phyloP scores from a whole-genome alignment of 2,113 vertebrate species.

The Chunga burmeisteri region DNA sequence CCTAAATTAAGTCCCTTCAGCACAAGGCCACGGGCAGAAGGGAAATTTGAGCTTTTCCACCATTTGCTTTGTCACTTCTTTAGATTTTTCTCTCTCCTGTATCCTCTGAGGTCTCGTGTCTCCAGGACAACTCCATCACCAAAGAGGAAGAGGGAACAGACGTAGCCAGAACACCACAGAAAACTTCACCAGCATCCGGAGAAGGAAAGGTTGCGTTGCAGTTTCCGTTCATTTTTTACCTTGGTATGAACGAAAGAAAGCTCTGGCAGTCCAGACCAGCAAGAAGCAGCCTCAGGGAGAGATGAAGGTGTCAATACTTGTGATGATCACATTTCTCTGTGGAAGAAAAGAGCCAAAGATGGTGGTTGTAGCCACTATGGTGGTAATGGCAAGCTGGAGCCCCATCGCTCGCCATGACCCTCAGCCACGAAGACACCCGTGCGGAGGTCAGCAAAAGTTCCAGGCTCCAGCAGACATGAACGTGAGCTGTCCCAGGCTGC shows the following conservation, averaged over 20 bases:
- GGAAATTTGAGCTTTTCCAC: background rate
- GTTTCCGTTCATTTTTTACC: background rate
- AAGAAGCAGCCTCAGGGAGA: background rate
- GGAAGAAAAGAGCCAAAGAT: background rate
- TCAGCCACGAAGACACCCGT: background rate
- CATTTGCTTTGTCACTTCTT: background rate
- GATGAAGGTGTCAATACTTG: background rate
- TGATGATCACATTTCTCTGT: background rate
- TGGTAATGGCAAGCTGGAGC: background rate
- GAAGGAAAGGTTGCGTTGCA: background rate
- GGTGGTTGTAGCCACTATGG: background rate
- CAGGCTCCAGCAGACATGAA: background rate
- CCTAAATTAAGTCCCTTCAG: background rate
- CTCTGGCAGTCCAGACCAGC: background rate
- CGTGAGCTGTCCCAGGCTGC: background rate
- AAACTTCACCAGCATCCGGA: background rate
- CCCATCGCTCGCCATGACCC: fast-evolving
- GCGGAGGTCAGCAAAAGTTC: background rate
- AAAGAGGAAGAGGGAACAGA: background rate
- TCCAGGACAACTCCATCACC: background rate
- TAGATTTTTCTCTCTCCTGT: background rate
- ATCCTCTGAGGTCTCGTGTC: background rate
- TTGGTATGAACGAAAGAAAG: background rate
- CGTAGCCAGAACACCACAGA: background rate
- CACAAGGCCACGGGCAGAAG: background rate